Evolutionary conservation across 2,113 vertebrate species (phyloP).

Genomic region (Tenrec ecaudatus): DNA sequence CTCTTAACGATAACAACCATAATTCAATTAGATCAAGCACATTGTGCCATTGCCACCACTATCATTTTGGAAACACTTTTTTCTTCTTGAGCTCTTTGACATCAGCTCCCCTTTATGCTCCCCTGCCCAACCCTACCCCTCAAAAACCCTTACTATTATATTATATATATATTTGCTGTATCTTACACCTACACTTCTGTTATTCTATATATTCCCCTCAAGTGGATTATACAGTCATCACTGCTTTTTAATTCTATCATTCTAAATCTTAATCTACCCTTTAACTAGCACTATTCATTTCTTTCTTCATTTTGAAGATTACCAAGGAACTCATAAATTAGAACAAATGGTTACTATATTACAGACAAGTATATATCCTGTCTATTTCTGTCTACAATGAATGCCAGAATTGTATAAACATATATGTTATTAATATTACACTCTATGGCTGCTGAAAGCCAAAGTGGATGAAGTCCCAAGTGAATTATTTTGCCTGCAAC

Average conservation of each 20-base stretch:
- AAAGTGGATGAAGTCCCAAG: slow-evolving; percentile 67
- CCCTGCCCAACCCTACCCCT: too few species aligned
- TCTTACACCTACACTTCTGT: too few species aligned
- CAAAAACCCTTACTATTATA: too few species aligned
- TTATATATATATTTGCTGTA: too few species aligned
- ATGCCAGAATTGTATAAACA: slow-evolving; percentile 74
- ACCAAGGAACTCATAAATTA: slow-evolving; percentile 32
- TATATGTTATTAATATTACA: slow-evolving; percentile 72
- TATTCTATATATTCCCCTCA: too few species aligned
- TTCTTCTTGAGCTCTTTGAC: too few species aligned
- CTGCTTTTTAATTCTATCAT: background rate
- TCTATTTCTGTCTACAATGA: slow-evolving; percentile 64
- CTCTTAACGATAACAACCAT: too few species aligned
- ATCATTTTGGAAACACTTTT: too few species aligned
- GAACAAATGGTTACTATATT: background rate
- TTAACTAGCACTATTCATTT: background rate
- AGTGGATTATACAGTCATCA: too few species aligned
- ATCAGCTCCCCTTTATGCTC: too few species aligned
- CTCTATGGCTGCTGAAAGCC: slow-evolving; percentile 65
- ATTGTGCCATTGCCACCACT: too few species aligned
- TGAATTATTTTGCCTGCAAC: slow-evolving; percentile 70
- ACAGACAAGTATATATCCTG: slow-evolving; percentile 49
- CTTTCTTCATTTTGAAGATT: slow-evolving; percentile 5
- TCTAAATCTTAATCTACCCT: background rate
- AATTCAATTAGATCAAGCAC: too few species aligned